Evolutionary conservation across 2,888 invertebrate genomes (phyloP).

Genomic region (Parascotia fuliginaria): DNA sequence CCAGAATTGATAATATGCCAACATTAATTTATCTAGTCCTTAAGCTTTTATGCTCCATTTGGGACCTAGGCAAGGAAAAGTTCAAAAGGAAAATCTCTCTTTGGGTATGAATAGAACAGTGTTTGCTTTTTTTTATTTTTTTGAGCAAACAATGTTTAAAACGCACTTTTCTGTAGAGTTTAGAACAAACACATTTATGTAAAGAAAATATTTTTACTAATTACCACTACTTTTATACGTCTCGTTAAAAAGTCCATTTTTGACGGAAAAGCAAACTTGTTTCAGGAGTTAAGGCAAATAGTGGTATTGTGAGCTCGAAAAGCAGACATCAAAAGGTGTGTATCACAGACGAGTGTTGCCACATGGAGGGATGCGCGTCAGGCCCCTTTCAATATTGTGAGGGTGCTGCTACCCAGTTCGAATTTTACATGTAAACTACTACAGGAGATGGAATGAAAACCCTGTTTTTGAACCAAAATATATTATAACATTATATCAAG

Average conservation of each 20-base stretch:
- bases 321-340: constrained; percentile 79
- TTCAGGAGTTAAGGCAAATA: constrained; percentile 69
- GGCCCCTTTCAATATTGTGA: constrained; percentile 64
- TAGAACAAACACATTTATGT: background rate
- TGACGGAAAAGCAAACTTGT: constrained; percentile 63
- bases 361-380: constrained; percentile 61
- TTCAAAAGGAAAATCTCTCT: no score
- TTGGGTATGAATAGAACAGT: no score
- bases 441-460: constrained; percentile 32
- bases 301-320: constrained; percentile 69
- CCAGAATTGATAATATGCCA: no score
- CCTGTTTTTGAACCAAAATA: constrained; percentile 34
- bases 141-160: no score
- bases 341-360: constrained; percentile 76
- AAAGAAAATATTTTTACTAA: constrained; percentile 13
- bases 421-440: constrained; percentile 65
- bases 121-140: no score
- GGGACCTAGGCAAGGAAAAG: no score
- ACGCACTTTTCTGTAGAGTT: no score
- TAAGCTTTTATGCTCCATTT: no score
- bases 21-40: no score
- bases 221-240: constrained; percentile 37
- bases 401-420: constrained; percentile 66
- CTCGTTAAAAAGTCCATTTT: constrained; percentile 64
- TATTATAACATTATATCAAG: constrained; percentile 16